Percentiles rank a stretch among this genome's conserved stretches.
Evolutionary conservation across 2,888 invertebrate species (phyloP).

Genomic region (Tribolium freemani): DNA sequence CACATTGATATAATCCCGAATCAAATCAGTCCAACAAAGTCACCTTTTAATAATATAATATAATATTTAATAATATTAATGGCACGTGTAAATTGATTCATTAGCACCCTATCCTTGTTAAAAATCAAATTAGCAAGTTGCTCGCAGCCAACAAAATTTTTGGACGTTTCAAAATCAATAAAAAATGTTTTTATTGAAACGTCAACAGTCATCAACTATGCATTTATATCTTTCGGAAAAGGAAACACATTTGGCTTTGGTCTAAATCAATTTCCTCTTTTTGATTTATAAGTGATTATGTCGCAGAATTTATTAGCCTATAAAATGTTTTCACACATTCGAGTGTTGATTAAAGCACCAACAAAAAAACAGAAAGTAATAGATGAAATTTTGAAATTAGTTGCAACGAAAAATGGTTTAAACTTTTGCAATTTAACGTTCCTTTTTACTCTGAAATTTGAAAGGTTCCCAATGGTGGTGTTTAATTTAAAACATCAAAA

Average conservation of each 20-base stretch:
- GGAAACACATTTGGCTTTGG: not conserved
- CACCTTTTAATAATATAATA: conserved; percentile 1
- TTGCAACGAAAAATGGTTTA: conserved; percentile 1
- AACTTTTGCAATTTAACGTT: conserved; percentile 28
- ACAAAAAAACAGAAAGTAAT: conserved; percentile 9
- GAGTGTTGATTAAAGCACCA: not conserved
- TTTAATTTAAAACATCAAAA: conserved; percentile 17
- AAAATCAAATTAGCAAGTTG: not conserved
- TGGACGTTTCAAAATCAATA: too few relatives aligned
- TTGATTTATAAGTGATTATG: not conserved
- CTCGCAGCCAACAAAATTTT: not conserved
- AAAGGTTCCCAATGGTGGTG: conserved; percentile 10
- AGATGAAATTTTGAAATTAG: conserved; percentile 17
- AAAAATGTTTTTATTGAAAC: not conserved
- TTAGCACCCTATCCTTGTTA: not conserved
- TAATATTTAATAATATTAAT: too few relatives aligned
- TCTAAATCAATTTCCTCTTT: not conserved
- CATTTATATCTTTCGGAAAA: not conserved
- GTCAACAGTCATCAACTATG: not conserved
- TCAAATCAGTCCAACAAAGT: not conserved
- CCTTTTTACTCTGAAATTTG: conserved; percentile 4
- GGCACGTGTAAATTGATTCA: not conserved
- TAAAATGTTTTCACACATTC: not conserved
- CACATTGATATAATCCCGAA: conserved; percentile 2
- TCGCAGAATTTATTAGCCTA: not conserved